These are phyloP conservation scores for Harlomillsia oculata DNA, from an alignment of 1,140 invertebrate species.

Conservation along the genomic window DNA sequence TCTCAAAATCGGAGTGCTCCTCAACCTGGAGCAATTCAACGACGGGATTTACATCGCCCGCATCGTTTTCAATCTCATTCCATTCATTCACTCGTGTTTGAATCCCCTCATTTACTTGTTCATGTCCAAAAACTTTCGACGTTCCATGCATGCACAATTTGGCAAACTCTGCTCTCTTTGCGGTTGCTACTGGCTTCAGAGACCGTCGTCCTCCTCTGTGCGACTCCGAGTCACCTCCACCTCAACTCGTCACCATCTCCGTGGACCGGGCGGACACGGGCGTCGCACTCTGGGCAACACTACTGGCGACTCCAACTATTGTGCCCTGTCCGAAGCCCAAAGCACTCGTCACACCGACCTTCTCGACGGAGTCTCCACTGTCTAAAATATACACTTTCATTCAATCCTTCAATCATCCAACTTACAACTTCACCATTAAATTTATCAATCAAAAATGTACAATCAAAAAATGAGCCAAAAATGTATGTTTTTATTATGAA, in stretches of 20 bases:
- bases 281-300: neutral
- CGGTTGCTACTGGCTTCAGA: conserved; percentile 47
- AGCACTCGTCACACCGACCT: too few relatives aligned
- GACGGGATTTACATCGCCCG: conserved; percentile 36
- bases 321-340: conserved; percentile 42
- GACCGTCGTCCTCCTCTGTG: conserved; percentile 46
- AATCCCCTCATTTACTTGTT: conserved; percentile 49
- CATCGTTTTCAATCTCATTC: conserved; percentile 37
- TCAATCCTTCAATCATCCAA: neutral
- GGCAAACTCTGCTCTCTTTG: too few relatives aligned
- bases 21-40: conserved; percentile 35
- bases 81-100: conserved; percentile 43
- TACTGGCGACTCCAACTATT: conserved; percentile 42
- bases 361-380: conserved; percentile 32
- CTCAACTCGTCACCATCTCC: neutral
- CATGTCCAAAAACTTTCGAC: conserved; percentile 46
- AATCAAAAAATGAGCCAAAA: too few relatives aligned
- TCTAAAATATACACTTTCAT: neutral
- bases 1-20: too few relatives aligned
- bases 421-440: too few relatives aligned
- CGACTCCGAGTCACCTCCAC: neutral
- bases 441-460: too few relatives aligned
- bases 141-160: conserved; percentile 42
- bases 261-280: neutral
- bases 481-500: too few relatives aligned